Percentiles rank a stretch among this genome's conserved stretches.
These are phyloP conservation scores for Biston betularia DNA, from an alignment of 2,888 invertebrate species.

Conservation along the genomic window DNA sequence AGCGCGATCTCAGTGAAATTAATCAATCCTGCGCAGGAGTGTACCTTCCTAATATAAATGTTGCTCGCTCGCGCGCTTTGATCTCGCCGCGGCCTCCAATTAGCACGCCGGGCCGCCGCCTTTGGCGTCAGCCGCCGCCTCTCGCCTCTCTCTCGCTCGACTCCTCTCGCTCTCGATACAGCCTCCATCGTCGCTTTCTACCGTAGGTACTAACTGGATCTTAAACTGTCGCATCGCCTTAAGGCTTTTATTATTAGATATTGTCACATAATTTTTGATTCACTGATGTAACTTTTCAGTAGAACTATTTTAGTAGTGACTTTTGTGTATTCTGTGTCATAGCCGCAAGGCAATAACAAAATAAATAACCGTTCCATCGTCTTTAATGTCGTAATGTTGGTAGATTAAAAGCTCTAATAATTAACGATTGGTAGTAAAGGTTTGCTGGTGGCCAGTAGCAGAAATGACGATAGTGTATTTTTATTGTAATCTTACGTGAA, in stretches of 20 bases:
- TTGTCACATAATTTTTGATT: constrained; percentile 18
- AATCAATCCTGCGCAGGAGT: constrained; percentile 71
- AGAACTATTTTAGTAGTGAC: background rate
- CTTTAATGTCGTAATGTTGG: constrained; percentile 12
- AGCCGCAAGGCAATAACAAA: background rate
- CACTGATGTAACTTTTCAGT: constrained; percentile 4
- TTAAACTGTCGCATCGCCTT: constrained; percentile 12
- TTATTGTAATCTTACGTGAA: background rate
- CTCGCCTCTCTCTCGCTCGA: constrained; percentile 51
- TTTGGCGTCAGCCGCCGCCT: constrained; percentile 80
- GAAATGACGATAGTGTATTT: constrained; percentile 6
- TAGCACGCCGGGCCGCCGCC: constrained; percentile 80
- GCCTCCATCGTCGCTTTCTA: constrained; percentile 38
- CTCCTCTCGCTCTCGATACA: constrained; percentile 50
- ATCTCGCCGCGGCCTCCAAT: constrained; percentile 81
- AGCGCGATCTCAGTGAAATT: constrained; percentile 78
- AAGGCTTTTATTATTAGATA: constrained; percentile 13
- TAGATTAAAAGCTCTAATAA: constrained; percentile 22
- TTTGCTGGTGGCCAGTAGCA: constrained; percentile 25
- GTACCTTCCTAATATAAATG: constrained; percentile 84
- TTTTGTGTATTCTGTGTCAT: background rate
- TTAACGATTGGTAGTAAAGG: constrained; percentile 21
- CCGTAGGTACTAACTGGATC: constrained; percentile 15
- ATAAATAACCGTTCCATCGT: background rate
- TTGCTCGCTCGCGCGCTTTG: constrained; percentile 78